These are phyloP conservation scores for Linnaemya vulpina DNA, from an alignment of 2,888 invertebrate genomes.

Conservation along the genomic window DNA sequence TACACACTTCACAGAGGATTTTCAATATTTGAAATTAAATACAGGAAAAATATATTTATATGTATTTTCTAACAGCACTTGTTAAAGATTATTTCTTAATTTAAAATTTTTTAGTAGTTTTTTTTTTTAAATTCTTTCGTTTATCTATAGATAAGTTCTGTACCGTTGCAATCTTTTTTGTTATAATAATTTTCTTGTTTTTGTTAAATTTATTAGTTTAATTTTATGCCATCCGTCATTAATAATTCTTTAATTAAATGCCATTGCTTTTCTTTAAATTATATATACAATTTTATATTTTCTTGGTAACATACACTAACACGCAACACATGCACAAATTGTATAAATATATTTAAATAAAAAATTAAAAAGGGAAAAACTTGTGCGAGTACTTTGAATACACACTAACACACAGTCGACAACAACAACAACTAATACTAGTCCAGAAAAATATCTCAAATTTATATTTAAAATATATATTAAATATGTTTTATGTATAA, in stretches of 20 bases:
- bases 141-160: not conserved
- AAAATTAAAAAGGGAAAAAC: conserved; percentile 58
- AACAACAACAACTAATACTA: conserved; percentile 10
- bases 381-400: conserved; percentile 59
- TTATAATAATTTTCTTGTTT: not conserved
- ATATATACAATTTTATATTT: conserved; percentile 33
- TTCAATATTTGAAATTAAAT: conserved; percentile 13
- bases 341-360: conserved; percentile 44
- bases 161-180: not conserved
- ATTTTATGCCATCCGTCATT: conserved; percentile 14
- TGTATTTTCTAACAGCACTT: not conserved
- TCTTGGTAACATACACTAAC: conserved; percentile 39
- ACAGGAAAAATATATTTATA: not conserved
- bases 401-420: conserved; percentile 17
- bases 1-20: conserved; percentile 63
- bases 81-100: not conserved
- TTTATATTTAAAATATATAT: conserved; percentile 28
- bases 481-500: conserved; percentile 62
- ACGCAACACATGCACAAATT: conserved; percentile 14
- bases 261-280: conserved; percentile 23
- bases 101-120: conserved; percentile 10
- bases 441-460: conserved; percentile 18
- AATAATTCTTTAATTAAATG: conserved; percentile 22
- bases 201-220: not conserved
- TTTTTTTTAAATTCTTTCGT: too few species aligned